Percentiles rank a stretch among this genome's conserved stretches.
Evolutionary conservation across 2,113 vertebrate genomes (phyloP).

Genomic region (Heterochromis multidens): DNA sequence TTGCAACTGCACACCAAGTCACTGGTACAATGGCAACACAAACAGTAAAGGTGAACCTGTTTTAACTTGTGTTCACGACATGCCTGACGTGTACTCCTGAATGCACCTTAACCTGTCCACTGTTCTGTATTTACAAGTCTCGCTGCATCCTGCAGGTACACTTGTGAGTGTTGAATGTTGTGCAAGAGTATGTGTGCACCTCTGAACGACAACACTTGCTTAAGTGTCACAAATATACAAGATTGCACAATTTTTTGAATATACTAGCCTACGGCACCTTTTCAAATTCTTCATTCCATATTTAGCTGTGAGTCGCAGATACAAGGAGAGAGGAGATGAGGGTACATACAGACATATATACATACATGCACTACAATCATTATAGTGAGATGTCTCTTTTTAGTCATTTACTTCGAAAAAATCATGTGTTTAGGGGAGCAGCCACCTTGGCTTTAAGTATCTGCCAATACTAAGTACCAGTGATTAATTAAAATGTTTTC

Average conservation of each 20-base stretch:
- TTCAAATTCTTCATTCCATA: not conserved
- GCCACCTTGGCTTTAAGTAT: not conserved
- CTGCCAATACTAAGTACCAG: not conserved
- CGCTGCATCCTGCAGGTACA: not conserved
- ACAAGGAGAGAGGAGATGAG: no score
- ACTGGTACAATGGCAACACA: no score
- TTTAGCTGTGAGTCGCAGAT: no score
- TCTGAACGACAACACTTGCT: not conserved
- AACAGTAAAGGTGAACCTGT: not conserved
- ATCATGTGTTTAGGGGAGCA: not conserved
- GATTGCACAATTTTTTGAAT: not conserved
- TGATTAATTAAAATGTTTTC: not conserved
- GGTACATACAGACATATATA: not conserved
- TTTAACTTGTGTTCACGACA: not conserved
- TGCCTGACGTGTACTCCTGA: not conserved
- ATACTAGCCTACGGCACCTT: not conserved
- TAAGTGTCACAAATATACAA: not conserved
- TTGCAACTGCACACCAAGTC: not conserved
- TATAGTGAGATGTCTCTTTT: rapidly evolving
- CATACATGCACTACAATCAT: not conserved
- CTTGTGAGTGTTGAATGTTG: not conserved
- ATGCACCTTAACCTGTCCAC: not conserved
- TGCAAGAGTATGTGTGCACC: not conserved
- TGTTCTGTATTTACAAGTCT: not conserved
- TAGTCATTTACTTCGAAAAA: not conserved